Evolutionary conservation across 2,888 invertebrate species (phyloP).

Genomic region (Graphium colonna): DNA sequence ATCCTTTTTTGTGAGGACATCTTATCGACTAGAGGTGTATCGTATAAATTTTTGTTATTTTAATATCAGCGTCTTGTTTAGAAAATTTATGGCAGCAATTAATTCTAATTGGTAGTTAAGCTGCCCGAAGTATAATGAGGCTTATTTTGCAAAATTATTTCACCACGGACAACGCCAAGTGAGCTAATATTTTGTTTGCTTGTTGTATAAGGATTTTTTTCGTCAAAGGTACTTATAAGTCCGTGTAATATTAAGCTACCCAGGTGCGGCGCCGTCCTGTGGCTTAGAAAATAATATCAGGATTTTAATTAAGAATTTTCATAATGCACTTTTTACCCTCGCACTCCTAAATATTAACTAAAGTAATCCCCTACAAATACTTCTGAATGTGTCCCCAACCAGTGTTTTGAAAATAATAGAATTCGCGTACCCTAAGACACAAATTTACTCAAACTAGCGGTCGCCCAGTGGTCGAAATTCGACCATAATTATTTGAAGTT

Average conservation of each 20-base stretch:
- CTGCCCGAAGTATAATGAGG: constrained; percentile 7
- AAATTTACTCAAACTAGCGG: too few species aligned
- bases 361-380: too few species aligned
- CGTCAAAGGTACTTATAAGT: constrained; percentile 25
- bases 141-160: constrained; percentile 8
- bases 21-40: too few species aligned
- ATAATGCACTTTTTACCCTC: constrained; percentile 40
- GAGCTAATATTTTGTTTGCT: constrained; percentile 32
- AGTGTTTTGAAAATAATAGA: neutral
- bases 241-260: constrained; percentile 57
- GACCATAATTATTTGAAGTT: too few species aligned
- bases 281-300: constrained; percentile 63
- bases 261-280: constrained; percentile 60
- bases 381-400: too few species aligned
- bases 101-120: constrained; percentile 8
- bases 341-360: neutral
- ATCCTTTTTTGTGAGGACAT: too few species aligned
- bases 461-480: too few species aligned
- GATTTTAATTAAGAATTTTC: constrained; percentile 70
- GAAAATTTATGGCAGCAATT: constrained; percentile 6
- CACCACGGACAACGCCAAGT: constrained; percentile 26
- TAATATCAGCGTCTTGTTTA: constrained; percentile 5
- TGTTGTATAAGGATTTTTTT: constrained; percentile 38
- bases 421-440: neutral
- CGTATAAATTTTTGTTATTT: neutral